Evolutionary conservation across 2,888 invertebrate genomes (phyloP), one percentile per base, ranked within the genome.

Genomic region (Philaethria dido): DNA sequence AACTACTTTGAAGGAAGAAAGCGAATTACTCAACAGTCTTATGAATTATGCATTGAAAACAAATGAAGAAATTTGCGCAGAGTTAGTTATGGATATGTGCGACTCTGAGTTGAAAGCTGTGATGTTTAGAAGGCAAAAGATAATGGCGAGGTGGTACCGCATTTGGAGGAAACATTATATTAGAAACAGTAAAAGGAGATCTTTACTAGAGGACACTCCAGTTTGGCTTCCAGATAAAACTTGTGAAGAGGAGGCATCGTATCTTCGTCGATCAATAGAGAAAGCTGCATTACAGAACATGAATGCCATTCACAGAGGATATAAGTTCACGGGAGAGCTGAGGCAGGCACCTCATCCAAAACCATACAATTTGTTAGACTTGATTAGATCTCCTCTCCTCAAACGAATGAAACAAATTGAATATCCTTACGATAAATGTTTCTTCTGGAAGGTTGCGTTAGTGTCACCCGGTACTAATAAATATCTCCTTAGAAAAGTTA

Each of bases 401-500:
- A 91, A 80, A 87, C 93, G 83, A 60, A 93, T 83, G 92, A 93
- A 85, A 83, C 92, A 85, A 86, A 93, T 87, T 57, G 85, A 75
- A 75, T 91, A 86, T 79, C 87, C 81, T 72, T 80, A 91, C 77
- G 80, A 88, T 75, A 85, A 88, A 81, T 85, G 85, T 76, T 82
- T 88, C 80, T 80, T 92, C 80, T 95, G 95, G 95, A 95, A 95
- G 85, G 80, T 95, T 39, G 91, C 94, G 5, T 79, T 95, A 60
- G 93, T 94, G 8, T 88, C 94, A 64, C 94, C 95, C 1, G 88
- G 93, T 71, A 74, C 87, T 57, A 79, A 80, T 22, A 89, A 93
- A 77, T 90, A 91, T 81, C 72, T 91, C 16, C 77, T 86, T 68
- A 84, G 80, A 67, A 88, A 89, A 69, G 83, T 93, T 74, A 83